Evolutionary conservation across 2,113 vertebrate species (phyloP), one percentile per base, ranked within the genome.

Genomic region (Caranx ignobilis): DNA sequence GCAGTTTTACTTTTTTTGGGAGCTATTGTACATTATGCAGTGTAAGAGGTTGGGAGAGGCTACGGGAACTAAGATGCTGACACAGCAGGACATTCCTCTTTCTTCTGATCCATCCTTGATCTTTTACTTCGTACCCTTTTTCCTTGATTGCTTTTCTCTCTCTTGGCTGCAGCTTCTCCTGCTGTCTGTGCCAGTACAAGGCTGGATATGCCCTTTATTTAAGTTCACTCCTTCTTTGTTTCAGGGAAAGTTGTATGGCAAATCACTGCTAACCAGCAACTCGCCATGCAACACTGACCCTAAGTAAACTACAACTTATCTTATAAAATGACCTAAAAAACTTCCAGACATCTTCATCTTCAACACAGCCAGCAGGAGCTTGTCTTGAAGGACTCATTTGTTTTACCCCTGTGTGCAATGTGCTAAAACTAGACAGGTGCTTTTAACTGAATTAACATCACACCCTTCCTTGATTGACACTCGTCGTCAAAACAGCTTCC

Each of bases 71-170:
- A 39, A 48, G 12, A 64, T 55, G 66, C 67, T 78, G 64, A 77
- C 21, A n/a, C 4, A 59, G 75, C 64, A 61, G 32, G 19, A 52
- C 3, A 2, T n/a, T n/a, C 48, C 48, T n/a, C 48, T n/a, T 52
- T n/a, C 6, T 50, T 50, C 47, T 50, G 15, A 50, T 50, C 47
- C 47, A 5, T 19, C 16, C 48, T 19, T 10, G 9, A 8, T 26
- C 61, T 45, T 31, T 43, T 19, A 37, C 13, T 61, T 72, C 54
- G 55, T 45, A 6, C 34, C 12, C 3, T 13, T 18, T 43, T 67
- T 9, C 47, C 34, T 66, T 50, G 43, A 59, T 72, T 31, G 52
- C 31, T 57, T 57, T 45, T 21, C 72, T 64, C 16, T 75, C 45
- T 26, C 34, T 5, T 59, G 32, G 48, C 50, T 39, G 41, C 62